Evolutionary conservation across 1,140 invertebrate genomes (phyloP).

Genomic region (Helicoverpa armigera): DNA sequence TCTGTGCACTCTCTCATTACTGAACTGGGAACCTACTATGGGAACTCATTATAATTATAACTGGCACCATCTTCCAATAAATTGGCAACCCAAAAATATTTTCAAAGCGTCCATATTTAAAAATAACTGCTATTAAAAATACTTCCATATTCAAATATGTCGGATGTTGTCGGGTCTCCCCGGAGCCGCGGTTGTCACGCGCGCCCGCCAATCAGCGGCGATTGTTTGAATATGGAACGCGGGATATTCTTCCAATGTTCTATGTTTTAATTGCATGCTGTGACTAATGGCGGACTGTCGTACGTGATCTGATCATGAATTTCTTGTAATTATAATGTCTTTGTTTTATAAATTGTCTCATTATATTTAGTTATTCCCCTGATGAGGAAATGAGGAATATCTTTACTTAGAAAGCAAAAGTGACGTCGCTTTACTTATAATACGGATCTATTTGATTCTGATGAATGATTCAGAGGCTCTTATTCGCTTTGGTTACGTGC

Average conservation of each 20-base stretch:
- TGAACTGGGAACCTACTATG: not conserved
- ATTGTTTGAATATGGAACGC: constrained; percentile 45
- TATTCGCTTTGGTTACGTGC: too few relatives aligned
- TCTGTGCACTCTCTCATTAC: not conserved
- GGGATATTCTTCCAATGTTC: constrained; percentile 38
- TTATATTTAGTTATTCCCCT: not conserved
- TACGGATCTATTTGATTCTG: too few relatives aligned
- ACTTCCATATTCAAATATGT: constrained; percentile 35
- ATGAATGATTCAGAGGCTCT: too few relatives aligned
- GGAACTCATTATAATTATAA: too few relatives aligned
- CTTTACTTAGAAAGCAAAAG: not conserved
- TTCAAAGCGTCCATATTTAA: not conserved
- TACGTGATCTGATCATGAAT: not conserved
- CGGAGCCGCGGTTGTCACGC: constrained; percentile 23
- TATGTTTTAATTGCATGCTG: constrained; percentile 21
- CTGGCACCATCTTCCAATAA: not conserved
- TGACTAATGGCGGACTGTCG: not conserved
- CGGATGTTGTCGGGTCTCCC: constrained; percentile 20
- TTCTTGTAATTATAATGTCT: constrained; percentile 4
- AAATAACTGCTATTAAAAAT: not conserved
- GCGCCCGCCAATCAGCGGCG: constrained; percentile 30
- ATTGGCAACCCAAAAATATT: not conserved
- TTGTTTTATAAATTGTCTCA: constrained; percentile 1
- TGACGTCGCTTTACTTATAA: too few relatives aligned
- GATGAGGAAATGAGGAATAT: not conserved